Percentiles rank a stretch among this genome's conserved stretches.
Evolutionary conservation across 2,888 invertebrate genomes (phyloP).

Genomic region (Meghimatium bilineatum): DNA sequence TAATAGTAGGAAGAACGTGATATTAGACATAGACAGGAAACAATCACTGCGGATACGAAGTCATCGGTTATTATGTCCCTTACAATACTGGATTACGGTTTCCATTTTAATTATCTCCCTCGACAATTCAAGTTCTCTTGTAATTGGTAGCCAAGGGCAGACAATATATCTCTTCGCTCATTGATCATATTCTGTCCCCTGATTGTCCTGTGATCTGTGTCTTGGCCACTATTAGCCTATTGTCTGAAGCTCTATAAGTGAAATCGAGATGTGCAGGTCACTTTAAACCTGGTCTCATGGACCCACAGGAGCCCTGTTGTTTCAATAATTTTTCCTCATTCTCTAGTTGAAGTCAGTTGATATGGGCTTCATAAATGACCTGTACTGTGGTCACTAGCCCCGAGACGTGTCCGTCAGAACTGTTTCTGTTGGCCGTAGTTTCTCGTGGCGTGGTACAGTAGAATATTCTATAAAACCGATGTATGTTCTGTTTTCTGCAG

Average conservation of each 20-base stretch:
- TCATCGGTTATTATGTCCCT: not conserved
- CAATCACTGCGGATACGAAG: not conserved
- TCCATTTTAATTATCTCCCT: not conserved
- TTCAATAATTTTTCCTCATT: no score
- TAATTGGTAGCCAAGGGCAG: conserved; percentile 1
- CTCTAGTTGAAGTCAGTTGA: no score
- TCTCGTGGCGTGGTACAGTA: no score
- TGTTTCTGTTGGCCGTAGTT: no score
- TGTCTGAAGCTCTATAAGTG: not conserved
- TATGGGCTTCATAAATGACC: no score
- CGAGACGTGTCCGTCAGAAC: no score
- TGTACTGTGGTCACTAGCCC: no score
- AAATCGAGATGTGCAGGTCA: not conserved
- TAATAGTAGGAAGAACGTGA: no score
- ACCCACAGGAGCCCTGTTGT: no score
- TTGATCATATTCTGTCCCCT: conserved; percentile 6
- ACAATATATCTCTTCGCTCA: not conserved
- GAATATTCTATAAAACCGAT: no score
- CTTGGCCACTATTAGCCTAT: conserved; percentile 22
- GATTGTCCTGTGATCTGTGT: not conserved
- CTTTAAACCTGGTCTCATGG: not conserved
- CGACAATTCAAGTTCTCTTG: not conserved
- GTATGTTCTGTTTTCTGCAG: no score
- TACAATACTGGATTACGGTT: not conserved
- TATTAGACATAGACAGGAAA: no score